Conservation (phyloP, 2,888 invertebrate genomes). For the Stratiomys singularior region DNA sequence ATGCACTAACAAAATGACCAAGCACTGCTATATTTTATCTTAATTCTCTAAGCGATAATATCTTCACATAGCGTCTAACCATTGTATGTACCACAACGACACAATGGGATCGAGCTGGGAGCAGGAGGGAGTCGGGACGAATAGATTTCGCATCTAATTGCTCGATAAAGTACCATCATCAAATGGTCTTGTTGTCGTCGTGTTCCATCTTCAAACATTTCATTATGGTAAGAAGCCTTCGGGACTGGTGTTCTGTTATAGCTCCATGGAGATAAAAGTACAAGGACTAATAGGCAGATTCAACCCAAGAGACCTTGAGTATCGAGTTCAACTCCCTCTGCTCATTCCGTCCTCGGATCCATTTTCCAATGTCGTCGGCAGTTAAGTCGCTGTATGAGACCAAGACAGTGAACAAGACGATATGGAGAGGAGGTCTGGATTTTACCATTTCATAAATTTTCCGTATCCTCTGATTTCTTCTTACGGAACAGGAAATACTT, state of each 20-base stretch:
- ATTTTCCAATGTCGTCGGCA: neutral
- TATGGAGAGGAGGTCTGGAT: constrained; percentile 12
- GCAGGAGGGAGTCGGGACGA: constrained; percentile 18
- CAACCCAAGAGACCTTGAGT: neutral
- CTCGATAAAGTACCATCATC: constrained; percentile 40
- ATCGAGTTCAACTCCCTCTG: neutral
- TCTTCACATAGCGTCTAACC: constrained; percentile 5
- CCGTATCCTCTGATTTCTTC: neutral
- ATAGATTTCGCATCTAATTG: constrained; percentile 40
- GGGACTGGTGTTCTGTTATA: constrained; percentile 12
- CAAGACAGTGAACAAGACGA: neutral
- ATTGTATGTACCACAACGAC: constrained; percentile 8
- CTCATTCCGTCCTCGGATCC: neutral
- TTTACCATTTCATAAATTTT: constrained; percentile 41
- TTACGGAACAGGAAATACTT: neutral
- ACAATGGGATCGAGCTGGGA: neutral
- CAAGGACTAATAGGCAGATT: constrained; percentile 40
- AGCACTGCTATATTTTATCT: constrained; percentile 20
- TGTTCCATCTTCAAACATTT: constrained; percentile 35
- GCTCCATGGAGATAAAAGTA: constrained; percentile 12
- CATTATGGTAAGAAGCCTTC: constrained; percentile 32
- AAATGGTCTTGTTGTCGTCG: constrained; percentile 28
- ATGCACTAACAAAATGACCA: constrained; percentile 16
- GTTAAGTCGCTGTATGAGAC: neutral
- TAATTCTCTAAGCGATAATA: constrained; percentile 21